These are phyloP conservation scores for Syngnathus floridae DNA, from an alignment of 2,113 vertebrate species.

Conservation along the genomic window DNA sequence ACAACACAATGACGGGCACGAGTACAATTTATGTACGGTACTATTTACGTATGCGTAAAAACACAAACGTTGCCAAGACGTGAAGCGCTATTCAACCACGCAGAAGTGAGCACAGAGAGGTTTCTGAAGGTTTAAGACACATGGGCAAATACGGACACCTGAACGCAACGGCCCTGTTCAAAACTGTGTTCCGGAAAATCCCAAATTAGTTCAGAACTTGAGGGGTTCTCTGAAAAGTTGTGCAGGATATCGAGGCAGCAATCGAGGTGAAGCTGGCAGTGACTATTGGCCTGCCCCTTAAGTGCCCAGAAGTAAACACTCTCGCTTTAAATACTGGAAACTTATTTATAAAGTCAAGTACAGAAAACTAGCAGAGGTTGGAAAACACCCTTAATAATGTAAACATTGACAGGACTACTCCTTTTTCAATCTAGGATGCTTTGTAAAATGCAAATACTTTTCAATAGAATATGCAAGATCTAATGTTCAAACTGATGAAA, in stretches of 20 bases:
- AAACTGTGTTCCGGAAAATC: background rate
- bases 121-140: constrained; percentile 44
- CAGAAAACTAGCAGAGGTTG: background rate
- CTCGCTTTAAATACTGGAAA: constrained; percentile 19
- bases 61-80: constrained; percentile 9
- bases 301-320: constrained; percentile 19
- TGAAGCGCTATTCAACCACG: constrained; percentile 23
- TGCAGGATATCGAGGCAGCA: background rate
- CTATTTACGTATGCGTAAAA: background rate
- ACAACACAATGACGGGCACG: constrained; percentile 38
- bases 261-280: constrained; percentile 14
- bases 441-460: background rate
- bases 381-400: background rate
- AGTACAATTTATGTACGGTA: constrained; percentile 6
- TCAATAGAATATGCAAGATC: no score
- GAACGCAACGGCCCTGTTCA: constrained; percentile 2
- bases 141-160: constrained; percentile 17
- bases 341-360: background rate
- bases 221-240: background rate
- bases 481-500: no score
- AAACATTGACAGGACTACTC: background rate
- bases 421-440: background rate
- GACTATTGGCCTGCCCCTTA: background rate
- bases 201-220: background rate
- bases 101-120: constrained; percentile 30